Evolutionary conservation across 1,140 invertebrate genomes (phyloP).

Genomic region (Calycopis cecrops): DNA sequence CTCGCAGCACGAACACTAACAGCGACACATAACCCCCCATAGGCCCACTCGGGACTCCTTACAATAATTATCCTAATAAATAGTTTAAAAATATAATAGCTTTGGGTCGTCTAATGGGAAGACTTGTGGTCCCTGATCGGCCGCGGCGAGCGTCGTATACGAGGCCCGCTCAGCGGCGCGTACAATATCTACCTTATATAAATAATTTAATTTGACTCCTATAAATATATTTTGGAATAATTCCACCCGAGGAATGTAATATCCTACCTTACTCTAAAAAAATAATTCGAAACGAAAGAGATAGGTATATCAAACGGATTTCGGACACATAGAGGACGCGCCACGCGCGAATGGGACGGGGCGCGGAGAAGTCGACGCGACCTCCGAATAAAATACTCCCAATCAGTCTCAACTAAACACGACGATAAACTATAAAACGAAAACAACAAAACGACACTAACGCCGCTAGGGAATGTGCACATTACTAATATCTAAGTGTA

Average conservation of each 20-base stretch:
- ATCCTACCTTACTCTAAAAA: slow-evolving; percentile 10
- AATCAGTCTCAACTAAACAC: slow-evolving; percentile 66
- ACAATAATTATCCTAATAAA: slow-evolving; percentile 54
- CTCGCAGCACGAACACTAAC: not conserved
- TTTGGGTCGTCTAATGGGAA: slow-evolving; percentile 68
- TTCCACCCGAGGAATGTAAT: slow-evolving; percentile 61
- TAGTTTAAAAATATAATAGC: slow-evolving; percentile 59
- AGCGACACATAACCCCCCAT: slow-evolving; percentile 9
- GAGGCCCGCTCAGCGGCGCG: slow-evolving; percentile 8
- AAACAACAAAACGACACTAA: slow-evolving; percentile 67
- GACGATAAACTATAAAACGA: slow-evolving; percentile 64
- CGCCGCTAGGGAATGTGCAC: slow-evolving; percentile 70
- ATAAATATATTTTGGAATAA: slow-evolving; percentile 58
- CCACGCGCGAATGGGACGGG: too few relatives aligned
- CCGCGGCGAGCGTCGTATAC: not conserved
- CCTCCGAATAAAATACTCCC: slow-evolving; percentile 51
- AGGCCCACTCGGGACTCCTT: slow-evolving; percentile 17
- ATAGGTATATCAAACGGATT: not conserved
- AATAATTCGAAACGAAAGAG: slow-evolving; percentile 10
- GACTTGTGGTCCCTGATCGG: slow-evolving; percentile 52
- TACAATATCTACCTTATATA: slow-evolving; percentile 2
- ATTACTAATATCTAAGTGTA: slow-evolving; percentile 61
- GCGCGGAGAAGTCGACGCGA: too few relatives aligned
- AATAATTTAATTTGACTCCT: slow-evolving; percentile 9
- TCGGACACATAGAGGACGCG: not conserved